Evolutionary conservation across 2,888 invertebrate species (phyloP).

Genomic region (Drosophila peninsularis): DNA sequence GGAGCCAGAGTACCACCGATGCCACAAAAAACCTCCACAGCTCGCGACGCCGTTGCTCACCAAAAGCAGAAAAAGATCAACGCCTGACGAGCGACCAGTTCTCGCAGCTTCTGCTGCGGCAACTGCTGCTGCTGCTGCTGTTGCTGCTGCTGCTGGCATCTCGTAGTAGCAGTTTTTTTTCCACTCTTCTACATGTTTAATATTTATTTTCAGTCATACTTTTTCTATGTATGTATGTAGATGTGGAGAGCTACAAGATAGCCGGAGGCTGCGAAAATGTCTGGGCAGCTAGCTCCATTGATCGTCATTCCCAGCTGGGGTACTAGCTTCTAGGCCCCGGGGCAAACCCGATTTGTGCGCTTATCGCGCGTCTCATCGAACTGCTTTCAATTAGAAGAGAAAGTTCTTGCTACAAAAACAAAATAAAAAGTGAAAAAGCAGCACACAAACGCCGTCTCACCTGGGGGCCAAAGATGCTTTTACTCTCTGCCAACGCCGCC

Average conservation of each 20-base stretch:
- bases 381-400: constrained; percentile 82
- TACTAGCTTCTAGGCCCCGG: constrained; percentile 28
- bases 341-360: constrained; percentile 11
- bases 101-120: constrained; percentile 34
- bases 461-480: constrained; percentile 50
- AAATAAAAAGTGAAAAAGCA: constrained; percentile 70
- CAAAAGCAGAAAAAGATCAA: constrained; percentile 33
- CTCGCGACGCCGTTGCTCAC: constrained; percentile 48
- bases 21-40: constrained; percentile 62
- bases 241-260: constrained; percentile 67
- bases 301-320: constrained; percentile 68
- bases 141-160: constrained; percentile 32
- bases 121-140: not conserved
- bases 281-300: constrained; percentile 43
- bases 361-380: constrained; percentile 74
- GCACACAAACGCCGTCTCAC: constrained; percentile 42
- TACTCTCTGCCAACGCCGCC: constrained; percentile 41
- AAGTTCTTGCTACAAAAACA: constrained; percentile 74
- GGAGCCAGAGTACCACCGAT: constrained; percentile 25
- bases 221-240: constrained; percentile 39
- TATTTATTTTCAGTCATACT: constrained; percentile 68
- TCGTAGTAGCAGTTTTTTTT: constrained; percentile 52
- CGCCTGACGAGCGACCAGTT: constrained; percentile 74
- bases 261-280: constrained; percentile 63
- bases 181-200: constrained; percentile 57